A percentile compares a stretch with the other conserved stretches of the same genome.
These are phyloP conservation scores for Ectobius pallidus DNA, from an alignment of 2,888 invertebrate species.

Conservation along the genomic window DNA sequence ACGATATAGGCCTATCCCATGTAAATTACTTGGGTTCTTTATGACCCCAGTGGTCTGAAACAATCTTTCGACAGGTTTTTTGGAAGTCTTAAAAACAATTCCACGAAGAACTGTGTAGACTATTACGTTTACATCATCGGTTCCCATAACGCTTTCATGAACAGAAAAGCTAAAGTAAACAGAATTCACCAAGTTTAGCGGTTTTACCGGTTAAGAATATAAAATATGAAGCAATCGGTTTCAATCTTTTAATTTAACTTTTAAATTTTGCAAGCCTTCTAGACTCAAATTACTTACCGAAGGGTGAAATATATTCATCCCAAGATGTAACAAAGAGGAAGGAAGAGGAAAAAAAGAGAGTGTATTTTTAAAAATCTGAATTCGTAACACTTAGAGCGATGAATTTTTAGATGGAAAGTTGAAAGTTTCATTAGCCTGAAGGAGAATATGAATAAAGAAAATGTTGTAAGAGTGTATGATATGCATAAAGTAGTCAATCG, in stretches of 20 bases:
- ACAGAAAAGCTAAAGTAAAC: too few relatives aligned
- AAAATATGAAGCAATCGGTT: neutral
- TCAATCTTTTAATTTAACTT: slow-evolving; percentile 26
- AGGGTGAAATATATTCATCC: slow-evolving; percentile 20
- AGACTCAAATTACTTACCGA: slow-evolving; percentile 11
- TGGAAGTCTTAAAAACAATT: too few relatives aligned
- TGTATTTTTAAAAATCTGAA: too few relatives aligned
- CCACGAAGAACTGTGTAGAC: too few relatives aligned
- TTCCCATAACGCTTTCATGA: too few relatives aligned
- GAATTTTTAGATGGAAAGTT: slow-evolving; percentile 18
- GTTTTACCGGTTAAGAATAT: slow-evolving; percentile 1
- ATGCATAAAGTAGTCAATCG: slow-evolving; percentile 4
- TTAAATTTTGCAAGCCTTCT: slow-evolving; percentile 20
- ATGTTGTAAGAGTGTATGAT: neutral
- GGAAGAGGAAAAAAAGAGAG: too few relatives aligned
- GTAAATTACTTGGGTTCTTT: too few relatives aligned
- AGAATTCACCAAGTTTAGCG: neutral
- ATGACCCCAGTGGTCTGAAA: too few relatives aligned
- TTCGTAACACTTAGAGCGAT: slow-evolving; percentile 4
- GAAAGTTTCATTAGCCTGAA: slow-evolving; percentile 16
- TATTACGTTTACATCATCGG: too few relatives aligned
- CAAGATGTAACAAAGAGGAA: too few relatives aligned
- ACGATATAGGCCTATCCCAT: too few relatives aligned
- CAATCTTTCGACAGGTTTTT: too few relatives aligned
- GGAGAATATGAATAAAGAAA: slow-evolving; percentile 11